These are phyloP conservation scores for Eurystomus gularis DNA, from an alignment of 2,113 vertebrate species.

Conservation along the genomic window DNA sequence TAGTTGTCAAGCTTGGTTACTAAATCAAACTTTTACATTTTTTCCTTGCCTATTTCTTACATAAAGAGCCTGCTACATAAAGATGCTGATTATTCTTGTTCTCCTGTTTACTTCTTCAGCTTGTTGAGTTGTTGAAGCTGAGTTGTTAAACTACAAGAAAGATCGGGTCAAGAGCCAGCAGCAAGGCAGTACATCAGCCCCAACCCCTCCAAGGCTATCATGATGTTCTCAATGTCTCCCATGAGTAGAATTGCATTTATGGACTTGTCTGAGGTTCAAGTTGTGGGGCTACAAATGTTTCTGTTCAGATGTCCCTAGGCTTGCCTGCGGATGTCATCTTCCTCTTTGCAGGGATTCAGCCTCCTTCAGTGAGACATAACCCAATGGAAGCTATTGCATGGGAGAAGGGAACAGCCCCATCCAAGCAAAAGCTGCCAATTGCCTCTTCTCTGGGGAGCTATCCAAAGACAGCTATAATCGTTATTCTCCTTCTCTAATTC, in stretches of 20 bases:
- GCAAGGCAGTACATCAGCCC: not conserved
- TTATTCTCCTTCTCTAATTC: slow-evolving; percentile 14
- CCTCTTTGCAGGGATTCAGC: not conserved
- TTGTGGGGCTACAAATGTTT: not conserved
- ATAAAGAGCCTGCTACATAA: not conserved
- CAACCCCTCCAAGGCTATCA: not conserved
- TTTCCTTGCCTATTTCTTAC: not conserved
- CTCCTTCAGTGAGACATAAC: not conserved
- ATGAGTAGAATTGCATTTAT: not conserved
- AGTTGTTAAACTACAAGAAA: not conserved
- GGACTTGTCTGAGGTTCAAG: not conserved
- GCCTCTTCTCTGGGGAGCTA: not conserved
- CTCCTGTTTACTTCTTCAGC: not conserved
- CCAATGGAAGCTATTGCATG: not conserved
- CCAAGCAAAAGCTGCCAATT: not conserved
- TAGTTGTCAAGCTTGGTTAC: not conserved
- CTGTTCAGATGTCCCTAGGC: not conserved
- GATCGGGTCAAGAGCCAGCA: not conserved
- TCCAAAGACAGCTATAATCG: not conserved
- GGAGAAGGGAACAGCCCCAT: not conserved
- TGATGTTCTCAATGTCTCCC: not conserved
- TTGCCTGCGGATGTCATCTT: not conserved
- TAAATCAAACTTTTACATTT: not conserved
- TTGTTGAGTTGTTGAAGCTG: not conserved
- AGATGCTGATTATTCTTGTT: not conserved